These are phyloP conservation scores for Epistrophella euchroma DNA, from an alignment of 2,888 invertebrate genomes.

Conservation along the genomic window DNA sequence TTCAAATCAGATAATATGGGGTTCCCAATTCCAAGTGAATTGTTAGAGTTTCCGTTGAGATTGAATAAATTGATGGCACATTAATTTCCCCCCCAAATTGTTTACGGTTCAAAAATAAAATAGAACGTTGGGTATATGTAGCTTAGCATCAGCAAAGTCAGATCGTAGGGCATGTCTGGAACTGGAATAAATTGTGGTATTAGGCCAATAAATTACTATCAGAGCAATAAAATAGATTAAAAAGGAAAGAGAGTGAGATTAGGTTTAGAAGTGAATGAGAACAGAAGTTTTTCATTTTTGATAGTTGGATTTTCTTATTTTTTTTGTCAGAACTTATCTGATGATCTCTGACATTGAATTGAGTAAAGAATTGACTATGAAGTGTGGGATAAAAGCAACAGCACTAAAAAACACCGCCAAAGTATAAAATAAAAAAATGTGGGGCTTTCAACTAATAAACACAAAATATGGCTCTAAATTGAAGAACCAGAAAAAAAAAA, in stretches of 20 bases:
- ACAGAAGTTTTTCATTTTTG: not conserved
- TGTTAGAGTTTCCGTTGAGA: conserved; percentile 62
- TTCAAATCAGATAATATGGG: conserved; percentile 45
- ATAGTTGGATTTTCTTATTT: conserved; percentile 27
- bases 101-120: conserved; percentile 26
- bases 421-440: not conserved
- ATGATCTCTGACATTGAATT: conserved; percentile 39
- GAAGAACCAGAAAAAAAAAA: too few species aligned
- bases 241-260: not conserved
- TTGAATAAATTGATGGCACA: conserved; percentile 45
- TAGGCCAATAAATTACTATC: conserved; percentile 61
- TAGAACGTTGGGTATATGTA: not conserved
- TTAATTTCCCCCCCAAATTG: conserved; percentile 39
- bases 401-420: not conserved
- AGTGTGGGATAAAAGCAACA: not conserved
- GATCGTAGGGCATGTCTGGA: conserved; percentile 33
- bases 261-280: not conserved
- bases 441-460: too few species aligned
- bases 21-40: conserved; percentile 43
- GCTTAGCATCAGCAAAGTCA: conserved; percentile 3
- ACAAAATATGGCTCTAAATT: too few species aligned
- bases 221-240: conserved; percentile 49
- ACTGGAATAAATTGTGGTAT: conserved; percentile 24
- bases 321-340: conserved; percentile 26
- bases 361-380: not conserved